Base-by-base conservation (phyloP, 2,113 vertebrate genomes). In the Varanus komodoensis region DNA sequence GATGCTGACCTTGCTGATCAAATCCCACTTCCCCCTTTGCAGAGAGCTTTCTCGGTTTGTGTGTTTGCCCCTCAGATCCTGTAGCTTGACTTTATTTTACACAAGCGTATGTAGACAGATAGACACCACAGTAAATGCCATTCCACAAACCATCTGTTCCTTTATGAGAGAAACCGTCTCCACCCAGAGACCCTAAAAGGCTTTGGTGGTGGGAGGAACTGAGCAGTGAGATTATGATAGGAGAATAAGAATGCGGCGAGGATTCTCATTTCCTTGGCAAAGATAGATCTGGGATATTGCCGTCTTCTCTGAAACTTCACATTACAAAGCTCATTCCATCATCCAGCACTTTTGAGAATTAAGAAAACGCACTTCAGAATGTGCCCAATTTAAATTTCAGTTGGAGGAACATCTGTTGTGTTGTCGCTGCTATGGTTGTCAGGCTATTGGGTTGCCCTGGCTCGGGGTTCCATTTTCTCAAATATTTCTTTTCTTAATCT, bases 401-500 rank as follows among this genome's bases (percentile, higher is more conserved):
- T 86, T 84, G 74, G 38, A 77, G 87, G 69, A 73, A 11, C 6
- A 3, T 29, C n/a, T n/a, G n/a, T n/a, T n/a, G n/a, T n/a, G n/a
- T n/a, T n/a, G n/a, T 29, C 32, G 27, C n/a, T 73, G 6, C 27
- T 21, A 6, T 69, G 25, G 5, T 29, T 8, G 25, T 32, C 19
- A 32, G 3, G 8, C 44, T 0, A 23, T 50, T 48, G 8, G 3
- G 69, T 87, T 89, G 77, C 44, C 90, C 32, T 1, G 67, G 34
- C 9, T 34, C 79, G 34, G 89, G 74, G 38, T 87, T 84, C 44
- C 1, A 61, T 94, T 94, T 93, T 19, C 29, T 9, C n/a, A 91
- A 57, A 5, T 90, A 85, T 87, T 91, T 94, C 80, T n/a, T n/a
- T n/a, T n/a, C 54, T 78, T 93, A 89, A 68, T 90, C 74, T 88